A percentile compares a stretch with the other conserved stretches of the same genome.
Conservation (phyloP, 2,888 invertebrate species). For the Drepana falcataria region DNA sequence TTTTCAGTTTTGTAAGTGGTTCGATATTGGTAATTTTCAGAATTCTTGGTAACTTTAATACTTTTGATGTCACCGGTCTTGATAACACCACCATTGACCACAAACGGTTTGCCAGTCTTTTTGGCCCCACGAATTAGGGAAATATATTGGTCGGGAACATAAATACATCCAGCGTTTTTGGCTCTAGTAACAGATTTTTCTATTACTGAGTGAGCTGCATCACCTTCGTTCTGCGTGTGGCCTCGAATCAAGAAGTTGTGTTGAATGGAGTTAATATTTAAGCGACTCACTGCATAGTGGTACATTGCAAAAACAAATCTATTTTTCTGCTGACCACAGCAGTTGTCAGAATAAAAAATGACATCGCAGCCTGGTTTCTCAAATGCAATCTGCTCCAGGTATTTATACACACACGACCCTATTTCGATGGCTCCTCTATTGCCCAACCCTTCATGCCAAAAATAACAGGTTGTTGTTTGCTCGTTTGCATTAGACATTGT, state of each 20-base stretch:
- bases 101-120: slow-evolving; percentile 10
- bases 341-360: slow-evolving; percentile 16
- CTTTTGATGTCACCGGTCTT: too few relatives aligned
- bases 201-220: slow-evolving; percentile 17
- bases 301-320: slow-evolving; percentile 14
- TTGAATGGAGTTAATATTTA: slow-evolving; percentile 16
- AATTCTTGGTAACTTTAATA: too few relatives aligned
- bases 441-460: slow-evolving; percentile 15
- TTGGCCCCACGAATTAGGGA: slow-evolving; percentile 15
- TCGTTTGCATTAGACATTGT: slow-evolving; percentile 9
- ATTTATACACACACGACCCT: slow-evolving; percentile 15
- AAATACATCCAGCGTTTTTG: slow-evolving; percentile 13
- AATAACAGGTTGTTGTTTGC: slow-evolving; percentile 8
- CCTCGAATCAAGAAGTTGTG: slow-evolving; percentile 27
- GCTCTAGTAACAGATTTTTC: slow-evolving; percentile 14
- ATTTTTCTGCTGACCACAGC: slow-evolving; percentile 22
- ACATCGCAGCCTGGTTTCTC: slow-evolving; percentile 13
- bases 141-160: slow-evolving; percentile 18
- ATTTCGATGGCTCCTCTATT: slow-evolving; percentile 14
- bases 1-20: too few relatives aligned
- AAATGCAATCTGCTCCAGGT: slow-evolving; percentile 11
- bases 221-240: slow-evolving; percentile 23
- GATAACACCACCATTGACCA: slow-evolving; percentile 3
- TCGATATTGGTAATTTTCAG: too few relatives aligned
- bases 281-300: slow-evolving; percentile 13